Evolutionary conservation across 2,797 vertebrate genomes (phyloP).

Genomic region (Anableps anableps): DNA sequence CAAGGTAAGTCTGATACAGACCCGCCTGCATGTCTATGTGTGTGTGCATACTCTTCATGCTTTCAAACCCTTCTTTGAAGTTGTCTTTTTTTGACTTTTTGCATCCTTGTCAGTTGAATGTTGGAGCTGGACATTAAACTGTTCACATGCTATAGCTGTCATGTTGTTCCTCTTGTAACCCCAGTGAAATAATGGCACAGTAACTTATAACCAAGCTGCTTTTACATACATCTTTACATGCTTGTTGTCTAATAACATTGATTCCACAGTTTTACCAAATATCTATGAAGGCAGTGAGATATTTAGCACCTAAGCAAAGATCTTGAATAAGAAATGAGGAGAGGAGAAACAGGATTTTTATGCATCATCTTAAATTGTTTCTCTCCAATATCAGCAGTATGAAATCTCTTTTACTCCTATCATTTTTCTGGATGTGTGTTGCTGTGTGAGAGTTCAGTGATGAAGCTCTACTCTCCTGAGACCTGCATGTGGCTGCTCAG

Average conservation of each 20-base stretch:
- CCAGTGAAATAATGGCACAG: conserved; percentile 63
- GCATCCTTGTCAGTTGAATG: conserved; percentile 44
- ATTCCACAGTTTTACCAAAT: neutral
- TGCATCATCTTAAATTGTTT: conserved; percentile 1
- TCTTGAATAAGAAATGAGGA: neutral
- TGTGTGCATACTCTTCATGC: conserved; percentile 44
- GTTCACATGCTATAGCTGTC: conserved; percentile 82
- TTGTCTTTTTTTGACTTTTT: conserved; percentile 21
- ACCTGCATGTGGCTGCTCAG: conserved; percentile 56
- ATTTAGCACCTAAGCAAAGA: neutral
- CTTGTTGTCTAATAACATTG: neutral
- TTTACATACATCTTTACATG: neutral
- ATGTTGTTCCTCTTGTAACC: conserved; percentile 84
- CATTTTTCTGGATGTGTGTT: conserved; percentile 20
- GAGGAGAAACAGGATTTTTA: conserved; percentile 20
- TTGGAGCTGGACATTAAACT: conserved; percentile 64
- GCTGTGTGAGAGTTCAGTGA: conserved; percentile 54
- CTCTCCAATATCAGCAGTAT: conserved; percentile 36
- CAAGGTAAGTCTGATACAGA: conserved; percentile 86
- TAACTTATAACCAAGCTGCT: neutral
- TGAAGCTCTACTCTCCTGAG: conserved; percentile 56
- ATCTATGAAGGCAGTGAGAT: neutral
- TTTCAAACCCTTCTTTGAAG: conserved; percentile 43
- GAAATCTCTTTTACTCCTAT: conserved; percentile 24
- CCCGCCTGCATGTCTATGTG: conserved; percentile 10